phyloP scores from a whole-genome alignment of 2,888 invertebrate species.

The Tryphoninae sp. region DNA sequence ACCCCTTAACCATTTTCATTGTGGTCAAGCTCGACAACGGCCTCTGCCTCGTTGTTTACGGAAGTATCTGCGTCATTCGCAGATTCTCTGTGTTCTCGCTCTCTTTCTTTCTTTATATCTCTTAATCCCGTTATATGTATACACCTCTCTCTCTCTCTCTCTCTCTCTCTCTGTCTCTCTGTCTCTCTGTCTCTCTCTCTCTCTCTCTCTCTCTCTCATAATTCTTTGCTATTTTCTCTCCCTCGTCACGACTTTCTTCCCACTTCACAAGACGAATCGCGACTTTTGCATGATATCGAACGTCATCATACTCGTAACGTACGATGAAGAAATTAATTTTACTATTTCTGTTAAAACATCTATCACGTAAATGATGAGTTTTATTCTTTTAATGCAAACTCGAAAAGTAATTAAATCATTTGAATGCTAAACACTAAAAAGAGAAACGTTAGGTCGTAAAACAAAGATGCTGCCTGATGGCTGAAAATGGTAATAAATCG shows the following conservation, averaged over 20 bases:
- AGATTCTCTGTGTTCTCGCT: constrained; percentile 18
- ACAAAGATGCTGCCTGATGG: too few relatives aligned
- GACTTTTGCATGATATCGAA: constrained; percentile 18
- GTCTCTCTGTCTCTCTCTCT: not conserved
- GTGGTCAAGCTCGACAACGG: constrained; percentile 58
- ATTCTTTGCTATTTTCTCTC: too few relatives aligned
- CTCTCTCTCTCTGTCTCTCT: too few relatives aligned
- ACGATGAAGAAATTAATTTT: not conserved
- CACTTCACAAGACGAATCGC: constrained; percentile 37
- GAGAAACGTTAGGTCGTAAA: too few relatives aligned
- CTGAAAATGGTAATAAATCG: too few relatives aligned
- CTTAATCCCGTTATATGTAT: constrained; percentile 22
- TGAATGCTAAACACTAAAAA: too few relatives aligned
- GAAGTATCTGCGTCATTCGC: constrained; percentile 64
- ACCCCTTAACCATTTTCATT: constrained; percentile 54
- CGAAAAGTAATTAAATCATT: too few relatives aligned
- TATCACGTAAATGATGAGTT: too few relatives aligned
- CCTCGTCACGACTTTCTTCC: not conserved
- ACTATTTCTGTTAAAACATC: too few relatives aligned
- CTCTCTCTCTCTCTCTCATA: not conserved
- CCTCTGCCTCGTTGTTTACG: constrained; percentile 68
- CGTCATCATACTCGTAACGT: not conserved
- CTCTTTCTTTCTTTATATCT: constrained; percentile 38
- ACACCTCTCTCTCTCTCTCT: too few relatives aligned
- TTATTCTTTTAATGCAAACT: too few relatives aligned